phyloP scores from a whole-genome alignment of 1,140 invertebrate genomes.

The Aphaenogaster rudis region DNA sequence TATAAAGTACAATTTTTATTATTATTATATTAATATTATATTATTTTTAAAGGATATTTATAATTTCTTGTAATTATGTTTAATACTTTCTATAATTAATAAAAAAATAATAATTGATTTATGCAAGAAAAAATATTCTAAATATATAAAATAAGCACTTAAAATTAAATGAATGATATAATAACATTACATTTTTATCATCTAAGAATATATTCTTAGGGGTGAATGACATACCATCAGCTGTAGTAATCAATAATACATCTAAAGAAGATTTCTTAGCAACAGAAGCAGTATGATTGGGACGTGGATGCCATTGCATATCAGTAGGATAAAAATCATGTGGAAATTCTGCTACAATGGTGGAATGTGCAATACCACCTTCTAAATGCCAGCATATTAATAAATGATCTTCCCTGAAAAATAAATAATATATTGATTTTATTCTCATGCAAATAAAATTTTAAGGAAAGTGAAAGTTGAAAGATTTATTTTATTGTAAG shows the following conservation, averaged over 20 bases:
- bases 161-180: too few relatives aligned
- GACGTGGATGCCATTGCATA: constrained; percentile 91
- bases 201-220: too few relatives aligned
- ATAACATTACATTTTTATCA: too few relatives aligned
- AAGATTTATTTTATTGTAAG: constrained; percentile 3
- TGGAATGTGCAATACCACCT: constrained; percentile 91
- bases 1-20: too few relatives aligned
- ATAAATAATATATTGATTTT: constrained; percentile 41
- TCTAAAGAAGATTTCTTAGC: constrained; percentile 92
- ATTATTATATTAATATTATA: too few relatives aligned
- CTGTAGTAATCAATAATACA: constrained; percentile 94
- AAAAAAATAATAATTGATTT: too few relatives aligned
- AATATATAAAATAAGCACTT: too few relatives aligned
- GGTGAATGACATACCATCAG: constrained; percentile 90
- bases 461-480: neutral
- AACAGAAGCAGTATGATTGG: constrained; percentile 68
- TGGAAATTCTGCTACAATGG: constrained; percentile 92
- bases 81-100: too few relatives aligned
- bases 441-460: neutral
- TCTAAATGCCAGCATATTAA: constrained; percentile 95
- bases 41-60: too few relatives aligned
- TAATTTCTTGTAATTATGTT: too few relatives aligned
- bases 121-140: too few relatives aligned
- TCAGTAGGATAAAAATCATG: constrained; percentile 95
- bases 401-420: constrained; percentile 94